Conservation (phyloP, 2,113 vertebrate genomes). For the Cyanoramphus novaezelandiae region DNA sequence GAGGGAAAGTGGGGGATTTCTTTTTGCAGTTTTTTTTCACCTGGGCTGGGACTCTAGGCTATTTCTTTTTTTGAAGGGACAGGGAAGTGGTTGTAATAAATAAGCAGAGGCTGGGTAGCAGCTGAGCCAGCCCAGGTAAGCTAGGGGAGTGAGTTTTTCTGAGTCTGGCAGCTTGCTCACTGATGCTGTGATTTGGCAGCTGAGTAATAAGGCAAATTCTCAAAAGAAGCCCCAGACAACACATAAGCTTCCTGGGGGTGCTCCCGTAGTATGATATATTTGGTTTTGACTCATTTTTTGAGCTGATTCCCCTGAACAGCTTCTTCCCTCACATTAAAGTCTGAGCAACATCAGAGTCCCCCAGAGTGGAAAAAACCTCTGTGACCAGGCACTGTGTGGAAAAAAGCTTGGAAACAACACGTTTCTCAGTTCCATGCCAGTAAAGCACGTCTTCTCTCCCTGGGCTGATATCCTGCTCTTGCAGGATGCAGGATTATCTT, state of each 20-base stretch:
- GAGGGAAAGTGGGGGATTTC: background rate
- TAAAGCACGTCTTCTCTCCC: background rate
- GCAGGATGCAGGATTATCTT: background rate
- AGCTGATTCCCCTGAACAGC: background rate
- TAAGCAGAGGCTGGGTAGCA: background rate
- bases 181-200: background rate
- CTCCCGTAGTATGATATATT: accelerated
- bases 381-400: background rate
- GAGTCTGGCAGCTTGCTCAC: background rate
- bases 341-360: background rate
- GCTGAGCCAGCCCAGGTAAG: background rate
- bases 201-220: background rate
- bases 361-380: background rate
- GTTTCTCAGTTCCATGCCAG: accelerated
- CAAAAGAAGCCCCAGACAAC: background rate
- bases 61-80: background rate
- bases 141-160: background rate
- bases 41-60: background rate
- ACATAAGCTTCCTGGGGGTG: background rate
- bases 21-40: background rate
- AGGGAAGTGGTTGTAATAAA: background rate
- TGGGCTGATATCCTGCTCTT: background rate
- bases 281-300: background rate
- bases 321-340: background rate
- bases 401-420: background rate